Base-by-base conservation (phyloP, 2,113 vertebrate genomes). In the Dicerorhinus sumatrensis region DNA sequence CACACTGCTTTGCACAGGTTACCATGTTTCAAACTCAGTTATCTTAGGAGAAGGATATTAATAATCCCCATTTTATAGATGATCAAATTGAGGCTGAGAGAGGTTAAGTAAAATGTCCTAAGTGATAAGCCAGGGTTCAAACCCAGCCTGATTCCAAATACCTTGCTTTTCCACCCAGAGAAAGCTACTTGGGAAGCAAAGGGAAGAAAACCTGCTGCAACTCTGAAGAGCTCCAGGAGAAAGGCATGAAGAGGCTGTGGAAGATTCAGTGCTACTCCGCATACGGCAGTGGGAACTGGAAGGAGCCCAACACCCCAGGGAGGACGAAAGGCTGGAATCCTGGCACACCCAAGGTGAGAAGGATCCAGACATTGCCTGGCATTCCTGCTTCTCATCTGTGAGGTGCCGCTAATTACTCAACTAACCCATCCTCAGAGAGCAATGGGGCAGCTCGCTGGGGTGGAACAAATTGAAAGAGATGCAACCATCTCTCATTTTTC, bases 271-370 rank as follows among this genome's bases (percentile, higher is more conserved):
- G 6, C 20, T 16, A 27, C 17, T 46, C 31, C 48, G 48, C 63
- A 36, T 3, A 5, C 2, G 56, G 39, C 42, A 10, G 5, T 1
- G 25, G 65, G 85, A 31, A 11, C 31, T 10, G 51, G 69, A n/a
- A 72, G 18, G 39, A 46, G 48, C 2, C 0, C 3, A 39, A 17
- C 3, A 5, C 11, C 11, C 8, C 21, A 2, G 6, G 29, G 58
- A 63, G 48, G 54, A 75, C 4, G 42, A 62, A 18, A 48, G 67
- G 27, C 31, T 56, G 21, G 16, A 67, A 31, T 7, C n/a, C 81
- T 72, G 79, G 67, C 87, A 42, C 13, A 42, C 2, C 8, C 60
- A 16, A 2, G 27, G 10, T 4, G 23, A 67, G 17, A 16, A 13
- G 54, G 36, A 42, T 29, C 29, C 54, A 33, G 42, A n/a, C 14